Percentiles rank a stretch among this genome's conserved stretches.
These are phyloP conservation scores for Stegodyphus dumicola DNA, from an alignment of 1,140 invertebrate species.

Conservation along the genomic window DNA sequence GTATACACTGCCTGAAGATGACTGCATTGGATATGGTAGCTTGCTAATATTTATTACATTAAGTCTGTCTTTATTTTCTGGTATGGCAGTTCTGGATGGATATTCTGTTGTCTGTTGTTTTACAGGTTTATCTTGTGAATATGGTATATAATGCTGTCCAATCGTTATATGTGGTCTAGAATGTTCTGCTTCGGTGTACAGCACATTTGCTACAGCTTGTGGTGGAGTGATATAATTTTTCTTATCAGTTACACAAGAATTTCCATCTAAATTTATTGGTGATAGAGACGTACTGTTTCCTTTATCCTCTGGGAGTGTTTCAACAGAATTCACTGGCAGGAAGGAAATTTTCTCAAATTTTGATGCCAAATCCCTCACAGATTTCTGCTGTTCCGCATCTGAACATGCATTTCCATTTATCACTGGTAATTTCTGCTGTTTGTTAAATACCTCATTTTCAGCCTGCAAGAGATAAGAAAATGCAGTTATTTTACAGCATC, in stretches of 20 bases:
- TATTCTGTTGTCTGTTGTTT: neutral
- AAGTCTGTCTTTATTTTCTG: conserved; percentile 8
- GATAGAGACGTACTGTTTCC: neutral
- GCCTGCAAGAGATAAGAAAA: no score
- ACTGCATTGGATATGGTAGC: conserved; percentile 17
- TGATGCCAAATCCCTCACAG: conserved; percentile 83
- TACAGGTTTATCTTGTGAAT: neutral
- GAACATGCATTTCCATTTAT: no score
- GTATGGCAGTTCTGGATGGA: neutral
- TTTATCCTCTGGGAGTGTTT: neutral
- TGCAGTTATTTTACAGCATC: no score
- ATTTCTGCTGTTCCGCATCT: conserved; percentile 63
- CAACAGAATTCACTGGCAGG: neutral
- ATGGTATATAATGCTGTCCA: neutral
- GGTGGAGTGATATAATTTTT: neutral
- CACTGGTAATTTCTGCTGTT: no score
- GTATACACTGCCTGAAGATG: conserved; percentile 19
- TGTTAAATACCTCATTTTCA: no score
- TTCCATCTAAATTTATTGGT: neutral
- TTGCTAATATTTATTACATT: conserved; percentile 6
- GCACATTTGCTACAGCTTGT: neutral
- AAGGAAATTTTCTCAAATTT: conserved; percentile 79
- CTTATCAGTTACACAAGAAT: neutral
- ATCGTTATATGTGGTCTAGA: neutral
- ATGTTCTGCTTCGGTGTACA: neutral